Base-by-base conservation (phyloP, 2,113 vertebrate species). In the Narcine bancroftii region DNA sequence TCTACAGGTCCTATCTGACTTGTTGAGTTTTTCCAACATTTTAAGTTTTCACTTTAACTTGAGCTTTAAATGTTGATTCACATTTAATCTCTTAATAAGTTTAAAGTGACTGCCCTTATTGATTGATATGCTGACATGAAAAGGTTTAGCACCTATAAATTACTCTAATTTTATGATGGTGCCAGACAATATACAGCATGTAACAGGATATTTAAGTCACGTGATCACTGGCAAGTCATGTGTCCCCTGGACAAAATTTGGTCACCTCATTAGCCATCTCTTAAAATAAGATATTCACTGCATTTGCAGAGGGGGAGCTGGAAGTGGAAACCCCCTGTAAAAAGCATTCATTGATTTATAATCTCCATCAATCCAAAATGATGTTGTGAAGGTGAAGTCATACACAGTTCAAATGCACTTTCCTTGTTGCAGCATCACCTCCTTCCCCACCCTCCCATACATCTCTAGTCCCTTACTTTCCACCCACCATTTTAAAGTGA, bases 151-250 rank as follows among this genome's bases (percentile, higher is more conserved):
- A 26, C 42, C 76, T 42, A 79, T 21, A 79, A 79, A 79, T 47
- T 47, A 47, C 19, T 47, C 21, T 79, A 47, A 47, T 79, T 79
- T 45, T 79, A 63, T 60, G 33, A 87, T 63, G 15, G n/a, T 89
- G 85, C 56, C 85, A 36, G 63, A 24, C n/a, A 36, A 26, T 26
- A 89, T 66, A 65, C 5, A 53, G 36, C 65, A 33, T 65, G 60
- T 42, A 56, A 89, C 85, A 66, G 60, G 36, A 63, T 65, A 65
- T 39, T 89, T 56, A 89, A 89, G 39, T 87, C 83, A 87, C n/a
- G 10, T 15, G 42, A 77, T 6, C 69, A 72, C 7, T 33, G 29
- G 11, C n/a, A 89, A 39, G 21, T 29, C 26, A 75, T 79, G 42
- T 79, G 7, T 9, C 45, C 21, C 1, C 50, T 79, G 7, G 11